Conservation (phyloP, 2,888 invertebrate species). For the Ceraclea dissimilis region DNA sequence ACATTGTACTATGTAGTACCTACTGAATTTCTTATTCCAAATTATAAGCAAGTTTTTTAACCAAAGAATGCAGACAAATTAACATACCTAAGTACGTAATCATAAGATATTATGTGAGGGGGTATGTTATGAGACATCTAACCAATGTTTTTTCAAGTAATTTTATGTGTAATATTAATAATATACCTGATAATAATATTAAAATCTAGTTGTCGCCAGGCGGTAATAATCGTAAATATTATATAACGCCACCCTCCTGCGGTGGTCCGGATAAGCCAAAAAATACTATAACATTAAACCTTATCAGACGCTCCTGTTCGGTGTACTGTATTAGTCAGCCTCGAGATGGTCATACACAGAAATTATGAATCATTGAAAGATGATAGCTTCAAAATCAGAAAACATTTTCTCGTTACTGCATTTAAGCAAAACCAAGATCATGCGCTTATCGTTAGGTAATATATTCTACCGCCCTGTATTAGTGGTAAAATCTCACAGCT, state of each 20-base stretch:
- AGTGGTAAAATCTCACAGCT: no score
- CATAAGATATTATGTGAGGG: neutral
- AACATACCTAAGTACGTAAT: no score
- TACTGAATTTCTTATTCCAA: no score
- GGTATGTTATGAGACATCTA: neutral
- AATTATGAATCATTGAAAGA: no score
- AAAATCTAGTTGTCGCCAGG: constrained; percentile 27
- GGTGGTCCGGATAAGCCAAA: constrained; percentile 25
- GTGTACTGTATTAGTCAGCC: constrained; percentile 12
- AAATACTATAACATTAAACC: constrained; percentile 26
- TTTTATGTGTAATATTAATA: neutral
- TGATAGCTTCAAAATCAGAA: no score
- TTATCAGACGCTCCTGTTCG: constrained; percentile 23
- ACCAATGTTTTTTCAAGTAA: neutral
- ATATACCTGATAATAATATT: constrained; percentile 16
- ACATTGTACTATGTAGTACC: no score
- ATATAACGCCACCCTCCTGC: constrained; percentile 17
- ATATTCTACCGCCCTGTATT: no score
- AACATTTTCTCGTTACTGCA: no score
- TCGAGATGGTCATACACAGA: constrained; percentile 13
- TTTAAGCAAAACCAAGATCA: neutral
- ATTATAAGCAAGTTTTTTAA: no score
- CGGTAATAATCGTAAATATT: constrained; percentile 26
- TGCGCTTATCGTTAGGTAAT: neutral
- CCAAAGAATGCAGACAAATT: no score